Conservation (phyloP, 2,797 vertebrate species). For the Pantherophis vulpinus region DNA sequence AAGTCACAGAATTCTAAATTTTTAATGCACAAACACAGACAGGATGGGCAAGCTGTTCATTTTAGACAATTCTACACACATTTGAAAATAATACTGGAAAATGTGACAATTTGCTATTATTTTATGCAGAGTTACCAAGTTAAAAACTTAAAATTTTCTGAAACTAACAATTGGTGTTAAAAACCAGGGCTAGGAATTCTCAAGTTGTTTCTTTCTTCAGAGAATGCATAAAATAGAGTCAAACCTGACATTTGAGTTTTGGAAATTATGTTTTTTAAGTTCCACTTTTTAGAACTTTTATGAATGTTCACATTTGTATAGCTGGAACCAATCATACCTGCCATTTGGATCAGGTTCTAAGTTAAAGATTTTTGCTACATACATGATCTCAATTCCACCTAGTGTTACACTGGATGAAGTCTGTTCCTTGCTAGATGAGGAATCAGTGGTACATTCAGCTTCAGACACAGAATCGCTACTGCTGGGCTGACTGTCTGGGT, state of each 20-base stretch:
- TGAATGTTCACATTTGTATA: not conserved
- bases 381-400: constrained; percentile 78
- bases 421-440: constrained; percentile 83
- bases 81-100: not conserved
- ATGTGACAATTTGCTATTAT: not conserved
- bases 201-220: not conserved
- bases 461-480: constrained; percentile 79
- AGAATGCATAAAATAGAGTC: not conserved
- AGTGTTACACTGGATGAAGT: constrained; percentile 67
- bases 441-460: constrained; percentile 79
- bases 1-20: not conserved
- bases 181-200: not conserved
- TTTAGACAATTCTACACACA: not conserved
- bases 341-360: not conserved
- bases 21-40: not conserved
- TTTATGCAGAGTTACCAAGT: not conserved
- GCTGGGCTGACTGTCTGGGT: constrained; percentile 69
- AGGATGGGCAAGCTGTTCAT: not conserved
- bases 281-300: not conserved
- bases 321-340: not conserved
- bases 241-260: not conserved
- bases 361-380: constrained; percentile 56
- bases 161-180: not conserved
- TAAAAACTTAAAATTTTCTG: not conserved
- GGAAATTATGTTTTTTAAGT: not conserved